Conservation (phyloP, 2,797 vertebrate genomes). For the Brachyrhaphis roseni region DNA sequence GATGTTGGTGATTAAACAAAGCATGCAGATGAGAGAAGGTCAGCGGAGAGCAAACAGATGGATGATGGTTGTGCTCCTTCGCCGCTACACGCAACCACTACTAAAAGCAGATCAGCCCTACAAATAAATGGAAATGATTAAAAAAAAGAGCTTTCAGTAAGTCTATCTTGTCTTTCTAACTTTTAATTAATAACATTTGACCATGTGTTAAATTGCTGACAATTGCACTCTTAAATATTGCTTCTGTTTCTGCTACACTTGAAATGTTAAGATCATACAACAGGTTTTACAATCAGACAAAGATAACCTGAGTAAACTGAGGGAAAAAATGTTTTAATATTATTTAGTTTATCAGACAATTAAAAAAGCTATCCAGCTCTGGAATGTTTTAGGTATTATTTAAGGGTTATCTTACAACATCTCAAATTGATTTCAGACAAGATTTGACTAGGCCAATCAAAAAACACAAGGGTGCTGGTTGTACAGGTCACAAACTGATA, state of each 20-base stretch:
- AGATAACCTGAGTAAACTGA: background rate
- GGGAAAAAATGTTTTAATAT: background rate
- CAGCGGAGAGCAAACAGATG: slow-evolving; percentile 11
- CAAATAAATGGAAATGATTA: background rate
- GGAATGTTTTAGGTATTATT: background rate
- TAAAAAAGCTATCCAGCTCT: background rate
- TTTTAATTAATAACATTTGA: background rate
- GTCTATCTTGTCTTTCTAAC: background rate
- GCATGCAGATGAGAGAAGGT: slow-evolving; percentile 29
- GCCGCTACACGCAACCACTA: background rate
- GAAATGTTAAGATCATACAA: background rate
- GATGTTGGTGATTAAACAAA: slow-evolving; percentile 43
- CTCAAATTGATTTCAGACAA: background rate
- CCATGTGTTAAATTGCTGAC: background rate
- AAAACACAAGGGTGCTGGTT: background rate
- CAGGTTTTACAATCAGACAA: background rate
- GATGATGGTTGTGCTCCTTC: slow-evolving; percentile 12
- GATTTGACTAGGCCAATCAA: background rate
- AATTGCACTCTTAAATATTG: background rate
- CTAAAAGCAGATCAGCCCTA: background rate
- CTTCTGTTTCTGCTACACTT: background rate
- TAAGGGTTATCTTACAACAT: background rate
- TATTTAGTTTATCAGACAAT: background rate
- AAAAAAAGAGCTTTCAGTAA: background rate
- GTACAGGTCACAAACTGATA: background rate